phyloP scores from a whole-genome alignment of 2,888 invertebrate species.

The Hesperia comma region DNA sequence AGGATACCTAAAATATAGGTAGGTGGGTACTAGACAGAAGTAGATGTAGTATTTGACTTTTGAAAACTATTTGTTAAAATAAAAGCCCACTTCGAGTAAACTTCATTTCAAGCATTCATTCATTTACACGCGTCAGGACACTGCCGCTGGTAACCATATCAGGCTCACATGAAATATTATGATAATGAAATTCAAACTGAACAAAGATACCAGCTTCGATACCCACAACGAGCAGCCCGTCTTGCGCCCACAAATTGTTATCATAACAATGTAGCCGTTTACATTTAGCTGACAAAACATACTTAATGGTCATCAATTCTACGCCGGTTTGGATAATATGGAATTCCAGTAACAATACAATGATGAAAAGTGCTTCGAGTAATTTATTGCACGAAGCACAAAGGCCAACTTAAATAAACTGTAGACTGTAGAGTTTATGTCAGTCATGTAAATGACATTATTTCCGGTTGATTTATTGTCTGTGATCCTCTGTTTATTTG shows the following conservation, averaged over 20 bases:
- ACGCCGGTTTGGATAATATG: slow-evolving; percentile 62
- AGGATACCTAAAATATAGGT: no score
- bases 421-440: slow-evolving; percentile 39
- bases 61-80: no score
- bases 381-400: slow-evolving; percentile 48
- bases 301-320: slow-evolving; percentile 67
- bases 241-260: slow-evolving; percentile 49
- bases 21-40: no score
- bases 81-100: no score
- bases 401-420: slow-evolving; percentile 45
- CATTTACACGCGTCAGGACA: no score
- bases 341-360: slow-evolving; percentile 53
- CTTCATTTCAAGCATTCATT: no score
- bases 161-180: no score
- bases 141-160: no score
- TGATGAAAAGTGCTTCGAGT: slow-evolving; percentile 52
- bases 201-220: background rate
- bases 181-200: no score
- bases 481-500: slow-evolving; percentile 16
- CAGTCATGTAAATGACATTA: slow-evolving; percentile 39
- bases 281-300: slow-evolving; percentile 60
- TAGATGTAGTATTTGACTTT: no score
- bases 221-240: background rate
- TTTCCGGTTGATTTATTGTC: slow-evolving; percentile 36
- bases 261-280: slow-evolving; percentile 56